A percentile compares a stretch with the other conserved stretches of the same genome.
Evolutionary conservation across 1,140 invertebrate genomes (phyloP).

Genomic region (Rhyzopertha dominica): DNA sequence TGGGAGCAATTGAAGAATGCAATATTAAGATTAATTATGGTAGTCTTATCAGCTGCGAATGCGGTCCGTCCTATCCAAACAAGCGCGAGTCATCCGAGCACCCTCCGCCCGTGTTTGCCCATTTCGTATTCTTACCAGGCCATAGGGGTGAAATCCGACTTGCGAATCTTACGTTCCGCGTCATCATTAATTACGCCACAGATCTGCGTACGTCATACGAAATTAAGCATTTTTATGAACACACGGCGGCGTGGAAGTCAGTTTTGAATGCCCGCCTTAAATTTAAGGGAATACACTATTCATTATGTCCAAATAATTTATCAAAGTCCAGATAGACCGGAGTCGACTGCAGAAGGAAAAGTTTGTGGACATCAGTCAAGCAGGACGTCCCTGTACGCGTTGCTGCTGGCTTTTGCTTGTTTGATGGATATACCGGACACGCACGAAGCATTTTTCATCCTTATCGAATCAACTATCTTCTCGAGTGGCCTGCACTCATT

Average conservation of each 20-base stretch:
- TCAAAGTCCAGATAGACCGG: too few species aligned
- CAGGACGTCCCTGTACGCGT: too few species aligned
- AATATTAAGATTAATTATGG: conserved; percentile 36
- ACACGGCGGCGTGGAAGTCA: conserved; percentile 23
- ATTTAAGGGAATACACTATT: conserved; percentile 16
- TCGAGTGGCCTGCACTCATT: too few species aligned
- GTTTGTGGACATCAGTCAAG: too few species aligned
- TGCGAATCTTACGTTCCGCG: conserved; percentile 24
- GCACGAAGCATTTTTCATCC: too few species aligned
- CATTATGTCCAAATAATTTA: too few species aligned
- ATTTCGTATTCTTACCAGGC: conserved; percentile 6
- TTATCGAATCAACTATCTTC: too few species aligned
- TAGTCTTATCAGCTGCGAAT: conserved; percentile 26
- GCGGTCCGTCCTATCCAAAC: conserved; percentile 30
- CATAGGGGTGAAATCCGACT: conserved; percentile 19
- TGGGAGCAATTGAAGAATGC: conserved; percentile 25
- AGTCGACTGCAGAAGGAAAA: too few species aligned
- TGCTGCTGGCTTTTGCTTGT: too few species aligned
- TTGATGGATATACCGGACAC: too few species aligned
- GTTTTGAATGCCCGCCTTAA: conserved; percentile 19
- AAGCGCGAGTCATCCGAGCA: conserved; percentile 28
- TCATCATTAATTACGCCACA: conserved; percentile 33
- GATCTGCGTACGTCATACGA: conserved; percentile 32
- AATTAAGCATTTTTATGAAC: conserved; percentile 29
- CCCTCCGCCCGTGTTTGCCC: conserved; percentile 17